Conservation (phyloP, 2,797 vertebrate species). For the Syncerus caffer region DNA sequence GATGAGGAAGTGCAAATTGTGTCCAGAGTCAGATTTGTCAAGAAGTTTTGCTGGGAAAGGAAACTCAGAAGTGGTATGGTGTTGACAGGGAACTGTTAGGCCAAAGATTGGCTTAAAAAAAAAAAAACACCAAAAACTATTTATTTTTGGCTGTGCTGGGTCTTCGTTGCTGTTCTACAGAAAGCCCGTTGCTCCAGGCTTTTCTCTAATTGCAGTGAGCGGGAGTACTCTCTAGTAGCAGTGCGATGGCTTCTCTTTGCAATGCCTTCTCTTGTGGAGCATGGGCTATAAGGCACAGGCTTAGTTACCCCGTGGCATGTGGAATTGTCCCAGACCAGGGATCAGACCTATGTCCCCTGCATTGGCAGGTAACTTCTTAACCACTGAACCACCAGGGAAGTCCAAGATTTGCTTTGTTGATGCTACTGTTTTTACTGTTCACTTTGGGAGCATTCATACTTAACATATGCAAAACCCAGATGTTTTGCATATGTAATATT, state of each 20-base stretch:
- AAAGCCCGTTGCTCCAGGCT: neutral
- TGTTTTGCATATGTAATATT: neutral
- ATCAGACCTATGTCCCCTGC: neutral
- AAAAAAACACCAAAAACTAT: neutral
- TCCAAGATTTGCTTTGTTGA: neutral
- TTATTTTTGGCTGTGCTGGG: neutral
- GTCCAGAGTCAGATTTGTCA: neutral
- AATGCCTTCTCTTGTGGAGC: neutral
- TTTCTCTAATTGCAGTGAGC: neutral
- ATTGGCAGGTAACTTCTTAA: neutral
- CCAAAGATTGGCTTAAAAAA: neutral
- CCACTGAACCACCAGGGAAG: neutral
- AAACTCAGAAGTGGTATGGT: neutral
- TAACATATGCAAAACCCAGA: neutral
- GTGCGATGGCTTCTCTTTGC: neutral
- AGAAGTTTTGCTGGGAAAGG: neutral
- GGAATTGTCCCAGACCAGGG: neutral
- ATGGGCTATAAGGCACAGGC: neutral
- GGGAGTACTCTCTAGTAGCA: rapidly evolving
- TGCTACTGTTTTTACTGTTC: neutral
- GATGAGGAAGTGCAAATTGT: neutral
- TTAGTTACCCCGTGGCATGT: neutral
- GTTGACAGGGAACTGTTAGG: neutral
- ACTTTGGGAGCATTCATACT: neutral
- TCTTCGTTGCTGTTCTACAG: neutral